These are phyloP conservation scores for Tridacna gigas DNA, from an alignment of 2,888 invertebrate species.

Conservation along the genomic window DNA sequence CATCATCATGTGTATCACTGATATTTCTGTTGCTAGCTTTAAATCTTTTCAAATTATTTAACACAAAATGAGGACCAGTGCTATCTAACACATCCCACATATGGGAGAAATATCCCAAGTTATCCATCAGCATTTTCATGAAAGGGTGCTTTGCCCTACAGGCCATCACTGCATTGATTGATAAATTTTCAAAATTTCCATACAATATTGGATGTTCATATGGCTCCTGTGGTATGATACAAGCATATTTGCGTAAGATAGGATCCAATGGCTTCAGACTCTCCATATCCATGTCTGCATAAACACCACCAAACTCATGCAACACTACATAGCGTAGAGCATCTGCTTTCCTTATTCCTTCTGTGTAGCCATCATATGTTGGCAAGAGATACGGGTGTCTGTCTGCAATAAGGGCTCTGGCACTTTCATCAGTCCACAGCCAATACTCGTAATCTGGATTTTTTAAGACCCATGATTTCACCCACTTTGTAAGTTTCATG, in stretches of 20 bases:
- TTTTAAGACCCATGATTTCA: conserved; percentile 77
- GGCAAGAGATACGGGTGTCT: conserved; percentile 75
- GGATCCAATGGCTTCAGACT: conserved; percentile 77
- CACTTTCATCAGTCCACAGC: conserved; percentile 83
- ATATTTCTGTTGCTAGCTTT: conserved; percentile 36
- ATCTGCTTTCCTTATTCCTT: conserved; percentile 80
- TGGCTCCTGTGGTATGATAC: conserved; percentile 80
- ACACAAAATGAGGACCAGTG: conserved; percentile 80
- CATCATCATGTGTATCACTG: conserved; percentile 58
- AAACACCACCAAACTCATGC: conserved; percentile 82
- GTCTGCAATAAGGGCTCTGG: conserved; percentile 75
- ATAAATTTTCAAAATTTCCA: conserved; percentile 76
- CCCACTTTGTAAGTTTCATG: conserved; percentile 75
- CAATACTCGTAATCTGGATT: conserved; percentile 83
- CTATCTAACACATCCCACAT: conserved; percentile 81
- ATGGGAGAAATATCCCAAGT: conserved; percentile 72
- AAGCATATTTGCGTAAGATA: conserved; percentile 72
- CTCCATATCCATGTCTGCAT: conserved; percentile 83
- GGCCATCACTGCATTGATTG: conserved; percentile 80
- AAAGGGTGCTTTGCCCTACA: conserved; percentile 79
- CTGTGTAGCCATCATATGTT: conserved; percentile 77
- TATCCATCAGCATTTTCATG: conserved; percentile 75
- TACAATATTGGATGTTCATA: conserved; percentile 79
- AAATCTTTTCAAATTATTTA: conserved; percentile 70
- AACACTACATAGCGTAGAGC: conserved; percentile 81